These are phyloP conservation scores for Ceriagrion tenellum DNA, from an alignment of 2,888 invertebrate species.

Conservation along the genomic window DNA sequence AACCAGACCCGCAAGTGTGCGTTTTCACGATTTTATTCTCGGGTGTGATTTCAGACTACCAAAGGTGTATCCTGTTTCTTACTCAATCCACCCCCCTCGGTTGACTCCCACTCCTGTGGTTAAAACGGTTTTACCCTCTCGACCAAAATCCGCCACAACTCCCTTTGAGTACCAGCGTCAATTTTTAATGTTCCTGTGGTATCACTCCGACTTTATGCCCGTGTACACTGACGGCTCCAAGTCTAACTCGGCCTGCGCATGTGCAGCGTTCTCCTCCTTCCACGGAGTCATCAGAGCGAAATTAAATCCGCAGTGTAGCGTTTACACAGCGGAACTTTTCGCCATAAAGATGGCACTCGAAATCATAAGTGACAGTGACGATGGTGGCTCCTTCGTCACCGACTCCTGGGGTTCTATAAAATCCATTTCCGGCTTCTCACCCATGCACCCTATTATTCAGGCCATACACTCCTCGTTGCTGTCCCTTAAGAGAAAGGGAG, in stretches of 20 bases:
- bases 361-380: not conserved
- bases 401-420: not conserved
- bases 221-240: not conserved
- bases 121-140: not conserved
- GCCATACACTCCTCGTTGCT: not conserved
- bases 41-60: not conserved
- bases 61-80: not conserved
- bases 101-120: not conserved
- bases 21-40: not conserved
- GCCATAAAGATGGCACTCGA: not conserved
- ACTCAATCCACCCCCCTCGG: not conserved
- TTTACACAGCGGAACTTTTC: not conserved
- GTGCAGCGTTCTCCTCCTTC: not conserved
- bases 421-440: not conserved
- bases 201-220: not conserved
- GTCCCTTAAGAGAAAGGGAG: not conserved
- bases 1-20: not conserved
- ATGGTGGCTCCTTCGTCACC: not conserved
- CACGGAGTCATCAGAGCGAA: not conserved
- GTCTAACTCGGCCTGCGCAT: not conserved
- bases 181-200: not conserved
- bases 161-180: not conserved
- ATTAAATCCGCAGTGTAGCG: not conserved
- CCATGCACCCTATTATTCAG: not conserved
- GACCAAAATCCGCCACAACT: not conserved